These are phyloP conservation scores for Orius laevigatus DNA, from an alignment of 1,140 invertebrate genomes.

Conservation along the genomic window DNA sequence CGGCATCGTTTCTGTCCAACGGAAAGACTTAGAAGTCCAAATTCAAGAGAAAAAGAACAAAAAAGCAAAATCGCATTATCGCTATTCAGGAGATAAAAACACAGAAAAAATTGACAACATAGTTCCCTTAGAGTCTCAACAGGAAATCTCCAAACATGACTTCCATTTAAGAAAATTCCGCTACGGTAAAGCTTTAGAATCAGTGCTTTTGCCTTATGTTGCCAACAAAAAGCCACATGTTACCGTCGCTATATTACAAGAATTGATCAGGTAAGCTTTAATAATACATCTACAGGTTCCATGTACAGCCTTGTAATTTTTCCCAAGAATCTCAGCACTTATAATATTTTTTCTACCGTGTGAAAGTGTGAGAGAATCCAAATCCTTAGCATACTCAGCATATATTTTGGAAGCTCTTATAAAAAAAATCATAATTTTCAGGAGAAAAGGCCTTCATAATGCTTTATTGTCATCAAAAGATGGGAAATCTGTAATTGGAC, in stretches of 20 bases:
- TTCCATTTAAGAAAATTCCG: constrained; percentile 59
- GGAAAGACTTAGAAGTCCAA: constrained; percentile 41
- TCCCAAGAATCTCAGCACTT: no score
- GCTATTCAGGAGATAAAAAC: constrained; percentile 31
- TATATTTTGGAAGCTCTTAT: no score
- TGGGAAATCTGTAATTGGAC: constrained; percentile 40
- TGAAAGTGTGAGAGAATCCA: no score
- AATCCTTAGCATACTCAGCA: no score
- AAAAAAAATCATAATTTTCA: constrained; percentile 19
- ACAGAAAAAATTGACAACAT: constrained; percentile 36
- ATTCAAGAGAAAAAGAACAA: constrained; percentile 11
- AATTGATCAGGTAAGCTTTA: constrained; percentile 42
- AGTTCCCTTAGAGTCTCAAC: constrained; percentile 29
- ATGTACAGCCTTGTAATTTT: no score
- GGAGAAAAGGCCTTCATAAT: constrained; percentile 49
- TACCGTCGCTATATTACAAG: constrained; percentile 64
- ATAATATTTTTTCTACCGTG: no score
- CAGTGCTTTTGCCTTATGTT: constrained; percentile 43
- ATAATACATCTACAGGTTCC: neutral
- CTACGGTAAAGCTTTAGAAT: constrained; percentile 62
- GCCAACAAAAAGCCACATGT: constrained; percentile 51
- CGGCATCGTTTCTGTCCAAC: constrained; percentile 70
- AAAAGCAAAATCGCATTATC: constrained; percentile 30
- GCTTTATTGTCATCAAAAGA: constrained; percentile 48
- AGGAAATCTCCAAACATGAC: constrained; percentile 45